Conservation (phyloP, 2,888 invertebrate genomes). For the Drosophila parthenogenetica region DNA sequence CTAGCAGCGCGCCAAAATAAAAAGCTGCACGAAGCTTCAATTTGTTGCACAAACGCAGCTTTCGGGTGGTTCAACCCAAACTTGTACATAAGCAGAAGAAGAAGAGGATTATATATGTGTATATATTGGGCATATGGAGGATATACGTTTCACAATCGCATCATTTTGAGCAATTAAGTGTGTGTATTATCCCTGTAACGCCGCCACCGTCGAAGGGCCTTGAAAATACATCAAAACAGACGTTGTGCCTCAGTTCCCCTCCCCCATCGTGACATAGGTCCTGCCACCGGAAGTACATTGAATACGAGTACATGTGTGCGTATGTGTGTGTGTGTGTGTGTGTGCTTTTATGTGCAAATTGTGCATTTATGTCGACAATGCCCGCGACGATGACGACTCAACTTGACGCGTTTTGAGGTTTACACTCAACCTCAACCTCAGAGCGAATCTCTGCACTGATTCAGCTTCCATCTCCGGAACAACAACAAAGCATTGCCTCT, state of each 20-base stretch:
- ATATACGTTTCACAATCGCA: slow-evolving; percentile 68
- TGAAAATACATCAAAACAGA: slow-evolving; percentile 72
- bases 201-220: slow-evolving; percentile 77
- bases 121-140: slow-evolving; percentile 56
- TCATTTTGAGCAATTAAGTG: slow-evolving; percentile 82
- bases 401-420: slow-evolving; percentile 52
- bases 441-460: slow-evolving; percentile 7
- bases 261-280: slow-evolving; percentile 53
- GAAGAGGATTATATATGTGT: slow-evolving; percentile 4
- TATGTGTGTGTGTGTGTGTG: slow-evolving; percentile 26
- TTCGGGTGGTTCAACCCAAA: slow-evolving; percentile 56
- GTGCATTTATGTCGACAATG: slow-evolving; percentile 79
- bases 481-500: slow-evolving; percentile 25
- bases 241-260: slow-evolving; percentile 15
- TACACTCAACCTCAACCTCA: slow-evolving; percentile 11
- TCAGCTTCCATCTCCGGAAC: slow-evolving; percentile 32
- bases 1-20: slow-evolving; percentile 41
- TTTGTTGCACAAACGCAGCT: slow-evolving; percentile 57
- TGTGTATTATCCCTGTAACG: slow-evolving; percentile 79
- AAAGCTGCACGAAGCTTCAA: slow-evolving; percentile 67
- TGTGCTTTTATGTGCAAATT: slow-evolving; percentile 78
- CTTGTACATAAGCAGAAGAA: slow-evolving; percentile 4
- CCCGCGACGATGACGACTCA: slow-evolving; percentile 56
- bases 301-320: slow-evolving; percentile 50
- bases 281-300: slow-evolving; percentile 80